phyloP scores from a whole-genome alignment of 2,797 vertebrate genomes.

The Pelochelys cantorii region DNA sequence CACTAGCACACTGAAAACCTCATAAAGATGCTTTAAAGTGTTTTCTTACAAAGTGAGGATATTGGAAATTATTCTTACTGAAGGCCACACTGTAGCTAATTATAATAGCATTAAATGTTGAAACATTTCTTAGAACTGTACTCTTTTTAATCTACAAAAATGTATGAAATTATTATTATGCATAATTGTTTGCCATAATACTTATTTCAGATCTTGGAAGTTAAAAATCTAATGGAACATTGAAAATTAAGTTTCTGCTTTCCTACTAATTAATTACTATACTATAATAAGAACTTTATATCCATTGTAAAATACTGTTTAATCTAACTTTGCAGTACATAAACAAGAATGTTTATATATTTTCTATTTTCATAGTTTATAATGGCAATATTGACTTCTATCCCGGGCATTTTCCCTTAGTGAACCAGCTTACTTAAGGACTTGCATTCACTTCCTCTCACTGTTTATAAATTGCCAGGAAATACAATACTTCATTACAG shows the following conservation, averaged over 20 bases:
- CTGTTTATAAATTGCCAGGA: not conserved
- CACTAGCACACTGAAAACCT: not conserved
- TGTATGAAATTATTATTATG: not conserved
- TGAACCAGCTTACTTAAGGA: not conserved
- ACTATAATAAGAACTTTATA: not conserved
- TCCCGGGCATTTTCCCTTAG: not conserved
- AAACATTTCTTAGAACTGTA: constrained; percentile 11
- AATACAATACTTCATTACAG: not conserved
- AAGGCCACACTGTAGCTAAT: not conserved
- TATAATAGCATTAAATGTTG: not conserved
- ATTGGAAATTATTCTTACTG: not conserved
- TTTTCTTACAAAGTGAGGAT: not conserved
- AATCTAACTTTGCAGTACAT: not conserved
- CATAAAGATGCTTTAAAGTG: not conserved
- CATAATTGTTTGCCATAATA: not conserved
- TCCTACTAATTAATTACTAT: not conserved
- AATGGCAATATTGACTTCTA: not conserved
- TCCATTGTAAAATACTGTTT: not conserved
- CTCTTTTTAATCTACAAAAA: not conserved
- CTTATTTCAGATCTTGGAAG: not conserved
- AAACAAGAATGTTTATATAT: not conserved
- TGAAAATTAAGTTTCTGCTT: not conserved
- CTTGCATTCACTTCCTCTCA: not conserved
- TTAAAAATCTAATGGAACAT: not conserved
- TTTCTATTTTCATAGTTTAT: constrained; percentile 5